phyloP scores from a whole-genome alignment of 2,797 vertebrate species.

The Sebastes miniatus region DNA sequence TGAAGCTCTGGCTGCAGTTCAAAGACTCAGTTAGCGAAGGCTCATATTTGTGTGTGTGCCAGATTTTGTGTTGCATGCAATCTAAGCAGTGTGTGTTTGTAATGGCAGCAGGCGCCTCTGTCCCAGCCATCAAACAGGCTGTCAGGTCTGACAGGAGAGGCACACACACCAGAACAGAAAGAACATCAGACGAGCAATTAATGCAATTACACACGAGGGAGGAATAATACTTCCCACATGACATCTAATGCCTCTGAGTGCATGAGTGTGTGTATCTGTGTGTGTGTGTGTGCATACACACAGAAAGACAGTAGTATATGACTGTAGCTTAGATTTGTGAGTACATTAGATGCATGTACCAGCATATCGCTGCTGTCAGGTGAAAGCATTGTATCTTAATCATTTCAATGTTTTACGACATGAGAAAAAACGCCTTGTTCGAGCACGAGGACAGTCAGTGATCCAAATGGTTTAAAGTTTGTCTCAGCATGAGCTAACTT shows the following conservation, averaged over 20 bases:
- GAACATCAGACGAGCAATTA: slow-evolving; percentile 12
- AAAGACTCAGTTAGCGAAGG: neutral
- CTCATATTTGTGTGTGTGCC: neutral
- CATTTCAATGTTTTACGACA: neutral
- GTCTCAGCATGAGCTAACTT: neutral
- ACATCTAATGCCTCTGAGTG: neutral
- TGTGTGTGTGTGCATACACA: neutral
- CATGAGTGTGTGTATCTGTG: neutral
- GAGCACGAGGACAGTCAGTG: neutral
- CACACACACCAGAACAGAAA: neutral
- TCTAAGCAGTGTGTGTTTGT: neutral
- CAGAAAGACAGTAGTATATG: neutral
- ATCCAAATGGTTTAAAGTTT: neutral
- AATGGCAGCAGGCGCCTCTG: slow-evolving; percentile 2
- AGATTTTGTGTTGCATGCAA: neutral
- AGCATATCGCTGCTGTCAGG: neutral
- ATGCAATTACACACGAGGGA: neutral
- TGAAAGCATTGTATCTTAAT: neutral
- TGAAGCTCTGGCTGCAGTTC: slow-evolving; percentile 22
- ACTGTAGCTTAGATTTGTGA: neutral
- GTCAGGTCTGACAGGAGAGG: slow-evolving; percentile 1
- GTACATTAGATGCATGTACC: neutral
- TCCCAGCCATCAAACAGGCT: neutral
- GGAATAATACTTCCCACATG: slow-evolving; percentile 12
- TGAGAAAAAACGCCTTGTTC: neutral